Conservation (phyloP, 2,888 invertebrate species). For the Rhagophthalmus giganteus region DNA sequence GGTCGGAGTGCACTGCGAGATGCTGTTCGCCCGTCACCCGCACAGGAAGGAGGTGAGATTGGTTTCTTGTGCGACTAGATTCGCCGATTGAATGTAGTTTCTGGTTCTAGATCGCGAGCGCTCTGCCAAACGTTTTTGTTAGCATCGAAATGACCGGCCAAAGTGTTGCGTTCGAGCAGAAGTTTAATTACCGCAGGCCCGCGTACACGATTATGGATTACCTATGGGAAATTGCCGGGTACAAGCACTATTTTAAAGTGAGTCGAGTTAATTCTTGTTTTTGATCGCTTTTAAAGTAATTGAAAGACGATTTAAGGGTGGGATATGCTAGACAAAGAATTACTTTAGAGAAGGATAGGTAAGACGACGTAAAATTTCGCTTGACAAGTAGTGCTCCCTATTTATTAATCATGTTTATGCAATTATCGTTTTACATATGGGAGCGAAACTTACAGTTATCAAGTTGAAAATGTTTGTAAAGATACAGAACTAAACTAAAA, state of each 20-base stretch:
- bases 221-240: conserved; percentile 82
- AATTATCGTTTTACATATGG: too few relatives aligned
- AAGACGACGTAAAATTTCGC: too few relatives aligned
- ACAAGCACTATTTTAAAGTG: conserved; percentile 76
- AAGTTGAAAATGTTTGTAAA: too few relatives aligned
- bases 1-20: conserved; percentile 64
- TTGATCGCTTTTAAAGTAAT: conserved; percentile 41
- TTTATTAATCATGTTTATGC: too few relatives aligned
- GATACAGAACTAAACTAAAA: too few relatives aligned
- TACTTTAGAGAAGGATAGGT: too few relatives aligned
- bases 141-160: conserved; percentile 97
- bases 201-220: conserved; percentile 95
- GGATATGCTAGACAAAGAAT: too few relatives aligned
- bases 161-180: conserved; percentile 93
- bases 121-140: conserved; percentile 90
- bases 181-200: conserved; percentile 93
- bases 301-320: too few relatives aligned
- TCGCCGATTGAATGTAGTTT: too few relatives aligned
- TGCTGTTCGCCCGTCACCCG: conserved; percentile 76
- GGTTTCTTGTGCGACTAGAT: neutral
- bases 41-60: conserved; percentile 65
- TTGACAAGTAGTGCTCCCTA: too few relatives aligned
- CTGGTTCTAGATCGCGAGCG: conserved; percentile 72
- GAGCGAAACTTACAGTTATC: too few relatives aligned
- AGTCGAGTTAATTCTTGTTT: too few relatives aligned